Base-by-base conservation (phyloP, 2,888 invertebrate species). In the Hyposoter dolosus region DNA sequence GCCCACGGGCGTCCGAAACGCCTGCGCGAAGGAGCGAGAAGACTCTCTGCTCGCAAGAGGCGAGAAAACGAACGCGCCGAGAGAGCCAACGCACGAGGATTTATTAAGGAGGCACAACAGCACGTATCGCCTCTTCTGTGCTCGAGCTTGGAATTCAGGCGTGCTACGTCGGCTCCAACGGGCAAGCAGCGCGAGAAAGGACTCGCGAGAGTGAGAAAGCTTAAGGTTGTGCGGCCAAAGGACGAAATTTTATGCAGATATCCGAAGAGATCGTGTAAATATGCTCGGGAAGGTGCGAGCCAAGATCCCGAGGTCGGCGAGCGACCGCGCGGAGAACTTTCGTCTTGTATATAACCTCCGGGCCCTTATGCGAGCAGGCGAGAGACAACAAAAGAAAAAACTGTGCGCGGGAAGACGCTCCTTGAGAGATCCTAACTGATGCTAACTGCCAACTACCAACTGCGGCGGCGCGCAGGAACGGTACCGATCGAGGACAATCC, bases 171-270 rank as follows among this genome's bases (percentile, higher is more conserved):
- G 82, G 88, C 60, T n/a, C n/a, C n/a, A n/a, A n/a, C 69, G 68
- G 47, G 19, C 78, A 19, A 35, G 35, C 3, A 47, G 56, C 60
- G 74, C 79, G 83, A 69, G 65, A 79, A 81, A 75, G 40, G 79
- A 82, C 23, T 69, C 74, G 69, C 63, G 15, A 65, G 32, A 32
- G 50, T 71, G 12, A 63, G 43, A 69, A 35, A 56, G 65, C 71
- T n/a, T 47, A 50, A 82, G 63, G 78, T 47, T 56, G 76, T 28
- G 83, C 80, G 79, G 80, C 75, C 83, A 76, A 77, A 88, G 83
- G 69, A 82, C 85, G 82, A 90, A 90, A 91, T 92, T 92, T 92
- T 90, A 91, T 90, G 90, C 90, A 90, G 90, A 91, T 91, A 80
- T 88, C 76, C 85, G 77, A 53, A 71, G 88, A 88, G 89, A 89